Percentiles rank a stretch among this genome's conserved stretches.
phyloP scores from a whole-genome alignment of 2,888 invertebrate species.

The Panzeria rudis region DNA sequence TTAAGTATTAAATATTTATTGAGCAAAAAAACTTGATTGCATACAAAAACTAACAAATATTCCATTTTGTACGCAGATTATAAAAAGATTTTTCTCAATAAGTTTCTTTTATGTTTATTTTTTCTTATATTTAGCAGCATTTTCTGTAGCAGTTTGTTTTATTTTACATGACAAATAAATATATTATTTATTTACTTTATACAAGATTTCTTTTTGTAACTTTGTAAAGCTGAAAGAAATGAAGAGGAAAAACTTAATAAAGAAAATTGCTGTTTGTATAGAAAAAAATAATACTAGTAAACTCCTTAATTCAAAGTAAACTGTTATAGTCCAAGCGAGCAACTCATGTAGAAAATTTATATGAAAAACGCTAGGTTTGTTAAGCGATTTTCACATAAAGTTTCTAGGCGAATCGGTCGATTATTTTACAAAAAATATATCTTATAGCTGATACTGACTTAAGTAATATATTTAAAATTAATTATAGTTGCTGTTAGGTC shows the following conservation, averaged over 20 bases:
- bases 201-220: constrained; percentile 25
- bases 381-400: too few species aligned
- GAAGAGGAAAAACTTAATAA: constrained; percentile 4
- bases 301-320: too few species aligned
- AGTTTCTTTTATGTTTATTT: neutral
- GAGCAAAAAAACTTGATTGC: constrained; percentile 8
- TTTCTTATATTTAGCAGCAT: neutral
- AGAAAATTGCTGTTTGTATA: neutral
- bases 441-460: too few species aligned
- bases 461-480: too few species aligned
- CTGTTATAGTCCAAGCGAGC: neutral
- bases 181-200: constrained; percentile 33
- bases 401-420: too few species aligned
- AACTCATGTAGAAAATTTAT: neutral
- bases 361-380: too few species aligned
- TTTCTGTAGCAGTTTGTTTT: constrained; percentile 12
- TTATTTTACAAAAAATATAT: too few species aligned
- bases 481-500: too few species aligned
- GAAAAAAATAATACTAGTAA: neutral
- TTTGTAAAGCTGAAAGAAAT: constrained; percentile 19
- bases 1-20: constrained; percentile 35
- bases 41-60: neutral
- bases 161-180: constrained; percentile 27
- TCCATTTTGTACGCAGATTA: neutral
- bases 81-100: constrained; percentile 7